Evolutionary conservation across 2,113 vertebrate species (phyloP).

Genomic region (Otis tarda): DNA sequence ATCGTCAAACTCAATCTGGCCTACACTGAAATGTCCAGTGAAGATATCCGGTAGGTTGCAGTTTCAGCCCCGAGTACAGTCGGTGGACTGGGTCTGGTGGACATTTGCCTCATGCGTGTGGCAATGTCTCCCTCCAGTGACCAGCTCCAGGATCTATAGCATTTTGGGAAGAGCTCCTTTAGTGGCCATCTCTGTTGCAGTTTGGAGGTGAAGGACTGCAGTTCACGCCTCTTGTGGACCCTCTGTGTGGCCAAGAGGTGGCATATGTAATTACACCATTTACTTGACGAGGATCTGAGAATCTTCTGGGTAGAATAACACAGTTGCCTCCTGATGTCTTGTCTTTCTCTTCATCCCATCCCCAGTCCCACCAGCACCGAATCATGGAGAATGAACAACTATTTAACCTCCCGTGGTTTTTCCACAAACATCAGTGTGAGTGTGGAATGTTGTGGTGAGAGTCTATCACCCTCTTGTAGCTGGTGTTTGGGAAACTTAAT

Average conservation of each 20-base stretch:
- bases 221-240: neutral
- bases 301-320: neutral
- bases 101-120: neutral
- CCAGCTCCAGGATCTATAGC: neutral
- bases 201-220: neutral
- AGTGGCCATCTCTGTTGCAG: neutral
- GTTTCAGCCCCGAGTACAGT: neutral
- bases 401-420: neutral
- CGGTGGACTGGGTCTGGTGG: neutral
- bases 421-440: neutral
- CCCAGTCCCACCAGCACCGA: neutral
- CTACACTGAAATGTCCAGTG: conserved; percentile 83
- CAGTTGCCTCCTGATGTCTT: neutral
- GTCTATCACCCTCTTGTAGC: neutral
- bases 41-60: conserved; percentile 81
- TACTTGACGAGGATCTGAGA: neutral
- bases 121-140: conserved; percentile 58
- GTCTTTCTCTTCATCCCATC: neutral
- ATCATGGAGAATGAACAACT: neutral
- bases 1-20: conserved; percentile 84
- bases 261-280: neutral
- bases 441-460: neutral
- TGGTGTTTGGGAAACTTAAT: neutral
- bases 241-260: neutral
- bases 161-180: neutral